Evolutionary conservation across 2,888 invertebrate genomes (phyloP).

Genomic region (Eristalis tenax): DNA sequence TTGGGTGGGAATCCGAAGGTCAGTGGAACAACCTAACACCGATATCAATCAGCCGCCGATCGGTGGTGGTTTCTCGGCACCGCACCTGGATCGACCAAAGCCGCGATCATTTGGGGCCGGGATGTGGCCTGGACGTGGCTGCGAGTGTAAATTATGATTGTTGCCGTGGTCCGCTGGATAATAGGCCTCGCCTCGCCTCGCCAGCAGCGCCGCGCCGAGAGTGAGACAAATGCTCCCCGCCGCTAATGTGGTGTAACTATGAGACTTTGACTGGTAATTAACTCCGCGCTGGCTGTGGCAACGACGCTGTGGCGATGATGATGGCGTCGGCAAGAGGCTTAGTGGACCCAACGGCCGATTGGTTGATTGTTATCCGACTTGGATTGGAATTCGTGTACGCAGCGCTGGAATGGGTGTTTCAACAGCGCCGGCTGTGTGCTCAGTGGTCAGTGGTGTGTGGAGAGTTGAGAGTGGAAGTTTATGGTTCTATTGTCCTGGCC

Average conservation of each 20-base stretch:
- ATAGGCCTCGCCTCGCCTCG: slow-evolving; percentile 16
- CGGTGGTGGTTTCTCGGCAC: neutral
- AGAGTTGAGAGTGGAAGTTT: slow-evolving; percentile 20
- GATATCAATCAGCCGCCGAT: slow-evolving; percentile 47
- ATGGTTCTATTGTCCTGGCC: slow-evolving; percentile 62
- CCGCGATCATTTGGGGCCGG: neutral
- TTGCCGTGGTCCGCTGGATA: slow-evolving; percentile 31
- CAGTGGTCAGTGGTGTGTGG: neutral
- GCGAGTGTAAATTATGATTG: slow-evolving; percentile 58
- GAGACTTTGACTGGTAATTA: slow-evolving; percentile 54
- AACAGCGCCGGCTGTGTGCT: neutral
- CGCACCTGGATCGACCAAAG: slow-evolving; percentile 21
- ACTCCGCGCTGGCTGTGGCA: slow-evolving; percentile 8
- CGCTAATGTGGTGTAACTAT: slow-evolving; percentile 49
- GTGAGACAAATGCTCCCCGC: slow-evolving; percentile 37
- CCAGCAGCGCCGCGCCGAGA: neutral
- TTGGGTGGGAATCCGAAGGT: slow-evolving; percentile 61
- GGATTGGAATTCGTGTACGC: slow-evolving; percentile 59
- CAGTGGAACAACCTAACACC: slow-evolving; percentile 64
- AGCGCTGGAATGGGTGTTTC: slow-evolving; percentile 43
- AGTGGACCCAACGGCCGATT: slow-evolving; percentile 3
- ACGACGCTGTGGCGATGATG: neutral
- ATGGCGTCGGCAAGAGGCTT: neutral
- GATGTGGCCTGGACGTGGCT: neutral
- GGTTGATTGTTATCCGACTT: slow-evolving; percentile 51